Conservation (phyloP, 2,888 invertebrate species). For the Drosophila planitibia region DNA sequence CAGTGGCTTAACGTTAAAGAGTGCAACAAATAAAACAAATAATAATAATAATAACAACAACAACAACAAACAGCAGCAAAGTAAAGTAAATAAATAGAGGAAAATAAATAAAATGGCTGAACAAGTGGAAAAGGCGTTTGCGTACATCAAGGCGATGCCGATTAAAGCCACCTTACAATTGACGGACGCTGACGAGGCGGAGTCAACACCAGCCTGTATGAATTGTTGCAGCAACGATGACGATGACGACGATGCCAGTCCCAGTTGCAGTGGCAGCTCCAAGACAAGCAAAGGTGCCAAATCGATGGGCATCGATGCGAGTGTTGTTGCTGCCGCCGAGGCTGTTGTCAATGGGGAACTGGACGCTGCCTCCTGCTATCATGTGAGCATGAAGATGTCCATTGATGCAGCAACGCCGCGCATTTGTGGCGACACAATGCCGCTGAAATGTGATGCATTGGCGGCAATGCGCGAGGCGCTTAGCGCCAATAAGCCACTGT, state of each 20-base stretch:
- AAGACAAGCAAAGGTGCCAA: conserved; percentile 39
- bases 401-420: conserved; percentile 65
- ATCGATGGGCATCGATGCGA: conserved; percentile 41
- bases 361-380: conserved; percentile 67
- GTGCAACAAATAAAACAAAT: conserved; percentile 28
- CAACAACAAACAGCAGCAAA: conserved; percentile 13
- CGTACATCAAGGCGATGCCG: conserved; percentile 59
- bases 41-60: conserved; percentile 17
- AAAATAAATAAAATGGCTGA: conserved; percentile 58
- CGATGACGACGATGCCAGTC: conserved; percentile 34
- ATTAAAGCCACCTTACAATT: conserved; percentile 37
- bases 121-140: conserved; percentile 64
- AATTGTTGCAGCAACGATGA: conserved; percentile 44
- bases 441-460: conserved; percentile 63
- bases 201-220: conserved; percentile 26
- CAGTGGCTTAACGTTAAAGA: conserved; percentile 30
- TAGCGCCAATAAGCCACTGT: conserved; percentile 51
- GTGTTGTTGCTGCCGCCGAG: conserved; percentile 52
- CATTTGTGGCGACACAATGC: conserved; percentile 59
- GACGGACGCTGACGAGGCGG: conserved; percentile 19
- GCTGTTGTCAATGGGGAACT: conserved; percentile 68
- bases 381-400: conserved; percentile 76
- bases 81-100: conserved; percentile 19
- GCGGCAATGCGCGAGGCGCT: conserved; percentile 58
- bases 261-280: conserved; percentile 24